Evolutionary conservation across 2,888 invertebrate species (phyloP).

Genomic region (Pyralis farinalis): DNA sequence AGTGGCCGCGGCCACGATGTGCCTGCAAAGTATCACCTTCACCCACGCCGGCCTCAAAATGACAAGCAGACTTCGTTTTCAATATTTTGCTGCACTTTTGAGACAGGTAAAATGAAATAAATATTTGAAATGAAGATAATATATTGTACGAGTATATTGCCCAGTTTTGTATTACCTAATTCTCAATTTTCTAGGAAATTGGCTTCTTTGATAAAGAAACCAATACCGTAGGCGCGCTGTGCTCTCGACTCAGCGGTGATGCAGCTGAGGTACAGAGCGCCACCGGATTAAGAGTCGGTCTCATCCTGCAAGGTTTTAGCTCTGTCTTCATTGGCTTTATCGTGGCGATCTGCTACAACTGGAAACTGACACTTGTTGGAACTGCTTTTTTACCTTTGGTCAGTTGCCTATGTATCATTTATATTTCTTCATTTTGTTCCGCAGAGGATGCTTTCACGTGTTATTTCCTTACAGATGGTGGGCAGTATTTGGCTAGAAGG

Average conservation of each 20-base stretch:
- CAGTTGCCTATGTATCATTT: slow-evolving; percentile 39
- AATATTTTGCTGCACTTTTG: slow-evolving; percentile 76
- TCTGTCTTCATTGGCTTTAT: slow-evolving; percentile 81
- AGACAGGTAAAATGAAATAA: slow-evolving; percentile 71
- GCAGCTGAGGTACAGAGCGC: slow-evolving; percentile 84
- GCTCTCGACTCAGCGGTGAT: slow-evolving; percentile 83
- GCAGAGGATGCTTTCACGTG: too few species aligned
- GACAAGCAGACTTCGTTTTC: slow-evolving; percentile 83
- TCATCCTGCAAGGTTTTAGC: slow-evolving; percentile 82
- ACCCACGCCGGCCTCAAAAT: slow-evolving; percentile 88
- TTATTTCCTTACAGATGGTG: slow-evolving; percentile 56
- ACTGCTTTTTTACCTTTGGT: slow-evolving; percentile 82
- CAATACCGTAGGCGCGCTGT: slow-evolving; percentile 83
- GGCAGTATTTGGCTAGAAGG: slow-evolving; percentile 83
- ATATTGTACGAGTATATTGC: too few species aligned
- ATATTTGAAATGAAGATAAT: too few species aligned
- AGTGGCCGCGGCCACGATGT: slow-evolving; percentile 84
- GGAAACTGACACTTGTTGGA: slow-evolving; percentile 83
- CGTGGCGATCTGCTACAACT: slow-evolving; percentile 79
- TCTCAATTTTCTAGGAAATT: slow-evolving; percentile 67
- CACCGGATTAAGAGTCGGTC: slow-evolving; percentile 82
- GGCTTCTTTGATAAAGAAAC: slow-evolving; percentile 82
- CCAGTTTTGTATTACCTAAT: too few species aligned
- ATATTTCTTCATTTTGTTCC: too few species aligned
- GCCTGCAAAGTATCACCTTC: slow-evolving; percentile 86